These are phyloP conservation scores for Agriopis marginaria DNA, from an alignment of 2,888 invertebrate species.

Conservation along the genomic window DNA sequence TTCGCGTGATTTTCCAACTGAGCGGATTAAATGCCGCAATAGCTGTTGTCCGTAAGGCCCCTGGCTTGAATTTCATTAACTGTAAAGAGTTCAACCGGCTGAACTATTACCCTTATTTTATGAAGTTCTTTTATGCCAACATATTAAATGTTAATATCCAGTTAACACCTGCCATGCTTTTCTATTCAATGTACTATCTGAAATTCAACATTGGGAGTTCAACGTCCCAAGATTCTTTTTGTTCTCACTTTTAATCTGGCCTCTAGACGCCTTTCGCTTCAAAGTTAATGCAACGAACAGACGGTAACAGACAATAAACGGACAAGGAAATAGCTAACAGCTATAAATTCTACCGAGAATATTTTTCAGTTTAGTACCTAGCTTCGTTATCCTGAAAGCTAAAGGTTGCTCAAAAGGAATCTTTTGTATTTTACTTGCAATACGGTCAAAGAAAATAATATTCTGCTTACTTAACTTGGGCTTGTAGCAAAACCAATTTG, in stretches of 20 bases:
- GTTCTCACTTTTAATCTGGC: conserved; percentile 44
- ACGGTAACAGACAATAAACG: conserved; percentile 45
- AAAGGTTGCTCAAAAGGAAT: conserved; percentile 36
- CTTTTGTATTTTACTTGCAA: conserved; percentile 20
- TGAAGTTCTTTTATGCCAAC: no score
- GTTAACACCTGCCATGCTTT: background rate
- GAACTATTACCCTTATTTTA: no score
- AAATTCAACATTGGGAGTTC: conserved; percentile 9
- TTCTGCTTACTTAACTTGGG: conserved; percentile 11
- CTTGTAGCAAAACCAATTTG: conserved; percentile 26
- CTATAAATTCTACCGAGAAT: conserved; percentile 34
- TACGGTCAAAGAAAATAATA: conserved; percentile 24
- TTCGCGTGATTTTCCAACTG: no score
- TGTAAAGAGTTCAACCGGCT: no score
- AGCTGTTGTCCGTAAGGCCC: no score
- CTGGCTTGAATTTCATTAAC: no score
- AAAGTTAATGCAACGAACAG: conserved; percentile 43
- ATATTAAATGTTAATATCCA: background rate
- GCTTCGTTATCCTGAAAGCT: conserved; percentile 40
- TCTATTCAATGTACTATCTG: background rate
- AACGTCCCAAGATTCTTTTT: conserved; percentile 12
- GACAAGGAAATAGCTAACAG: conserved; percentile 34
- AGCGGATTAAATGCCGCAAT: no score
- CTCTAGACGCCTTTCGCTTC: conserved; percentile 38
- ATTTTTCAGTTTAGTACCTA: conserved; percentile 34